Percentiles rank a stretch among this genome's conserved stretches.
These are phyloP conservation scores for Brachyalestes nurse DNA, from an alignment of 2,797 vertebrate genomes.

Conservation along the genomic window DNA sequence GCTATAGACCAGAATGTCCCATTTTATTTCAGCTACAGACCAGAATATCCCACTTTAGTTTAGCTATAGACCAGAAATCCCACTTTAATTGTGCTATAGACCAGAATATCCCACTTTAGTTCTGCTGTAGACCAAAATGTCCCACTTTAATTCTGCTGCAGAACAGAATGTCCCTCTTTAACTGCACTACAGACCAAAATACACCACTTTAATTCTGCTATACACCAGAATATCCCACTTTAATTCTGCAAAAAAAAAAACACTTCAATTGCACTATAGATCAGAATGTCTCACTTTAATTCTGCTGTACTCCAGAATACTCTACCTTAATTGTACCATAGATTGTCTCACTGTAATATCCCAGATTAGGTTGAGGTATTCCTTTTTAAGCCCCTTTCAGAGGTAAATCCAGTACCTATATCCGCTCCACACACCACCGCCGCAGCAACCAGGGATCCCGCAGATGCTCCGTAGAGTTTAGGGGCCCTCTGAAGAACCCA, in stretches of 20 bases:
- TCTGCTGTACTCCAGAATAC: not conserved
- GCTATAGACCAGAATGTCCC: not conserved
- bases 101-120: not conserved
- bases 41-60: not conserved
- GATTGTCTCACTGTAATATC: too few relatives aligned
- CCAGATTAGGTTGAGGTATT: too few relatives aligned
- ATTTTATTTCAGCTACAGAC: not conserved
- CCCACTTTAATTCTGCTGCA: not conserved
- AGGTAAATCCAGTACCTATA: slow-evolving; percentile 53
- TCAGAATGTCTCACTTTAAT: not conserved
- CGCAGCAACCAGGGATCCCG: slow-evolving; percentile 86
- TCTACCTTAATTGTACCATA: too few relatives aligned
- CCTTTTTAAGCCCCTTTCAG: not conserved
- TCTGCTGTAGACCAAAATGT: not conserved
- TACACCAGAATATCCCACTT: not conserved
- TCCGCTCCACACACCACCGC: slow-evolving; percentile 81
- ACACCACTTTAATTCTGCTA: not conserved
- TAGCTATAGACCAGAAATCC: not conserved
- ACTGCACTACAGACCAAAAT: not conserved
- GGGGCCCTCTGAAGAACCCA: slow-evolving; percentile 80
- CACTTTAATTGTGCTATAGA: not conserved
- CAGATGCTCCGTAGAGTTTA: slow-evolving; percentile 85
- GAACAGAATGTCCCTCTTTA: not conserved
- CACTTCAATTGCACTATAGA: not conserved
- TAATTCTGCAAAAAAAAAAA: too few relatives aligned